Evolutionary conservation across 1,140 invertebrate genomes (phyloP).

Genomic region (Zaprionus inermis): DNA sequence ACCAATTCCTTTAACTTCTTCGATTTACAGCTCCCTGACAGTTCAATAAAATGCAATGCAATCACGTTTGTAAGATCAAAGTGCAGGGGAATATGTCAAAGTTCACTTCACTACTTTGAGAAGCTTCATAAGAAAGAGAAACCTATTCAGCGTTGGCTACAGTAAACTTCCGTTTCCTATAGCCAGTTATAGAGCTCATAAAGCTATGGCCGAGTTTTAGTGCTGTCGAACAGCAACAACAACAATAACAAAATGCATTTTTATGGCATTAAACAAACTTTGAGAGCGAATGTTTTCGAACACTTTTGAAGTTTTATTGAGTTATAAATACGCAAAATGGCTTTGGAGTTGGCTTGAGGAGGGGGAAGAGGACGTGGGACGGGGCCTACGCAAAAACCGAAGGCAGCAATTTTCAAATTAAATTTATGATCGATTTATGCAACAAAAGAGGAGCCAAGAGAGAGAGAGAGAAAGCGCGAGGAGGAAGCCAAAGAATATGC

Average conservation of each 20-base stretch:
- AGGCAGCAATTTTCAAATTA: slow-evolving; percentile 74
- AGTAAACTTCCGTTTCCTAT: slow-evolving; percentile 72
- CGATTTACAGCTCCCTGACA: too few species aligned
- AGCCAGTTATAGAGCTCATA: slow-evolving; percentile 54
- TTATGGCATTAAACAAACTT: slow-evolving; percentile 80
- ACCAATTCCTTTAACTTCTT: too few species aligned
- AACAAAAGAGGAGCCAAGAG: slow-evolving; percentile 42
- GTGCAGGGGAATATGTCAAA: slow-evolving; percentile 1
- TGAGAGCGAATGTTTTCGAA: slow-evolving; percentile 79
- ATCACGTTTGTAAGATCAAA: not conserved
- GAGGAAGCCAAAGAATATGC: slow-evolving; percentile 26
- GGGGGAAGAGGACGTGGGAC: not conserved
- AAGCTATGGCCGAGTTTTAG: slow-evolving; percentile 70
- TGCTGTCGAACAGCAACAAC: slow-evolving; percentile 39
- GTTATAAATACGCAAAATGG: slow-evolving; percentile 79
- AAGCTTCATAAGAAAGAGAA: not conserved
- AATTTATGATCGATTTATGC: slow-evolving; percentile 82
- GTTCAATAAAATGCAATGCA: not conserved
- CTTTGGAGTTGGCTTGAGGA: slow-evolving; percentile 54
- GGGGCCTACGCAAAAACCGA: slow-evolving; percentile 30
- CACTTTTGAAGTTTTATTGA: slow-evolving; percentile 83
- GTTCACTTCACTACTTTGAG: not conserved
- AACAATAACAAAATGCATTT: slow-evolving; percentile 61
- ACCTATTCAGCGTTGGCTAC: not conserved
- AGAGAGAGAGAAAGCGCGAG: not conserved